These are phyloP conservation scores for Limnephilus auricula DNA, from an alignment of 2,888 invertebrate species.

Conservation along the genomic window DNA sequence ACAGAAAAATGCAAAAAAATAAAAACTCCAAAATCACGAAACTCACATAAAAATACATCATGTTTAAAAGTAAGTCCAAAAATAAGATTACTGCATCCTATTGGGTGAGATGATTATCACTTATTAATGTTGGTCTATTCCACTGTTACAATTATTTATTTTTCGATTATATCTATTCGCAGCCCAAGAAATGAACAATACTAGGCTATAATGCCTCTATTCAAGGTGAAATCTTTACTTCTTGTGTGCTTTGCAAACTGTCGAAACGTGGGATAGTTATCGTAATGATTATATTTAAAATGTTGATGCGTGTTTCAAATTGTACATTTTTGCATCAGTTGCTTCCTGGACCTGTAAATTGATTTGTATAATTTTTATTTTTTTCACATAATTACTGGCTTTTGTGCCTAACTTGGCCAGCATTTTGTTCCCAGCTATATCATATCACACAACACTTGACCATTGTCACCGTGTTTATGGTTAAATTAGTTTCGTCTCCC, in stretches of 20 bases:
- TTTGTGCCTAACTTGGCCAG: background rate
- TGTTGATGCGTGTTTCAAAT: background rate
- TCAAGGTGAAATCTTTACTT: slow-evolving; percentile 35
- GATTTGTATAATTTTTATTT: background rate
- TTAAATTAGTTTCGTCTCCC: no score
- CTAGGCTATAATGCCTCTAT: background rate
- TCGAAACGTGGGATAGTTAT: slow-evolving; percentile 35
- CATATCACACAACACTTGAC: background rate
- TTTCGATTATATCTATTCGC: slow-evolving; percentile 17
- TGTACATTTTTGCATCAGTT: background rate
- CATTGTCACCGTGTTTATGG: no score
- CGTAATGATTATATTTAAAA: slow-evolving; percentile 29
- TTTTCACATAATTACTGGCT: background rate
- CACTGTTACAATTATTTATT: slow-evolving; percentile 41
- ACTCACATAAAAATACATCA: slow-evolving; percentile 17
- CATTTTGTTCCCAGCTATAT: background rate
- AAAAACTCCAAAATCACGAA: slow-evolving; percentile 31
- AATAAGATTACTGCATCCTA: slow-evolving; percentile 16
- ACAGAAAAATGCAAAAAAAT: background rate
- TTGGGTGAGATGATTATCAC: slow-evolving; percentile 27
- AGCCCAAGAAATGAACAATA: slow-evolving; percentile 30
- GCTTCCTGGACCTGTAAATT: slow-evolving; percentile 9
- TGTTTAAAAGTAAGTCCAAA: slow-evolving; percentile 8
- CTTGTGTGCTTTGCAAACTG: slow-evolving; percentile 29
- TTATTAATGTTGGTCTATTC: slow-evolving; percentile 23